These are phyloP conservation scores for Iselma pallidipennis DNA, from an alignment of 2,888 invertebrate genomes.

Conservation along the genomic window DNA sequence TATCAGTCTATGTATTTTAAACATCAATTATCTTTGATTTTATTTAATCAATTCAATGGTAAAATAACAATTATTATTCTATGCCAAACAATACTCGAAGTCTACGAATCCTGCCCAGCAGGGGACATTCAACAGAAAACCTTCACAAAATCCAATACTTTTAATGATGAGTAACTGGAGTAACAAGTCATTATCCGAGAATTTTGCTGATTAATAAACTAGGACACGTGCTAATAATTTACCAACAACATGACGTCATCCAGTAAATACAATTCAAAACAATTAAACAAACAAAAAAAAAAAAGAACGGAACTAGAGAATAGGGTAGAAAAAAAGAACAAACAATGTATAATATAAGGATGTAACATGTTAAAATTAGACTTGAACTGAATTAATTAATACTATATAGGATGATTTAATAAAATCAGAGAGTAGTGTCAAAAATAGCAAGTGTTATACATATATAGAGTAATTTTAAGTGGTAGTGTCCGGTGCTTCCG, in stretches of 20 bases:
- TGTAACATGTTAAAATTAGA: neutral
- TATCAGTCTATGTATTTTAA: neutral
- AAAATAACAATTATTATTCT: neutral
- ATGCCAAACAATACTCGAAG: neutral
- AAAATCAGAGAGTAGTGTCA: neutral
- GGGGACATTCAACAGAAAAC: neutral
- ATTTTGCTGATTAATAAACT: neutral
- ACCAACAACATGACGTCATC: neutral
- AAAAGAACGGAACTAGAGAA: neutral
- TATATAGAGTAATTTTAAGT: conserved; percentile 7
- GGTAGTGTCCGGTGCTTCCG: conserved; percentile 12
- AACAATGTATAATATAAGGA: neutral
- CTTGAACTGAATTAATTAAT: neutral
- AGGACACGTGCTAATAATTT: neutral
- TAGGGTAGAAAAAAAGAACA: neutral
- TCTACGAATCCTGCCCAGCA: neutral
- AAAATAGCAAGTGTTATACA: conserved; percentile 1
- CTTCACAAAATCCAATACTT: neutral
- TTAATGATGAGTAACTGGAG: neutral
- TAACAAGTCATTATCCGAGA: neutral
- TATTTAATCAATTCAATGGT: neutral
- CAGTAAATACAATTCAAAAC: neutral
- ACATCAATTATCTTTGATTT: neutral
- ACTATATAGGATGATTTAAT: neutral
- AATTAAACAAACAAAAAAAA: neutral